Percentiles rank a stretch among this genome's conserved stretches.
These are phyloP conservation scores for Varecia variegata DNA, from an alignment of 2,797 vertebrate genomes.

Conservation along the genomic window DNA sequence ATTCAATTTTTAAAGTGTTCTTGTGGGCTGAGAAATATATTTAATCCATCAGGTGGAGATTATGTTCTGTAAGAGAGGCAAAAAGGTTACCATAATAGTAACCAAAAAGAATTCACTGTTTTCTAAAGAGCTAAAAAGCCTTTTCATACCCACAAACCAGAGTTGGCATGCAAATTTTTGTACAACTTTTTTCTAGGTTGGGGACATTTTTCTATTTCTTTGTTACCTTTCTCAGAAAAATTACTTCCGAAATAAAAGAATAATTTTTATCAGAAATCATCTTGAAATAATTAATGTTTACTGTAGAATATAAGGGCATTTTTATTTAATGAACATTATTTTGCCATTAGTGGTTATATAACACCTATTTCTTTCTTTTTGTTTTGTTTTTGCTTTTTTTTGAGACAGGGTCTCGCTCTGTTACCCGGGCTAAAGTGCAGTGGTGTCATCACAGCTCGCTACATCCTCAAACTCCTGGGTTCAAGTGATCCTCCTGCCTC, in stretches of 20 bases:
- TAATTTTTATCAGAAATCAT: constrained; percentile 5
- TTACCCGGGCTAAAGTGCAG: not conserved
- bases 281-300: not conserved
- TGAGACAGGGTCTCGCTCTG: too few relatives aligned
- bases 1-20: constrained; percentile 36
- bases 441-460: not conserved
- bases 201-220: not conserved
- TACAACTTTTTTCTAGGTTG: not conserved
- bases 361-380: not conserved
- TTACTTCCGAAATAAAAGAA: constrained; percentile 15
- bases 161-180: constrained; percentile 16
- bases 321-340: not conserved
- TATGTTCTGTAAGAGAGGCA: constrained; percentile 21
- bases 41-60: constrained; percentile 21
- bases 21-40: constrained; percentile 25
- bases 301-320: not conserved
- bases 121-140: constrained; percentile 12
- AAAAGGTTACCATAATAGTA: not conserved
- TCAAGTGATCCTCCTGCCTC: not conserved
- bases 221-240: constrained; percentile 20
- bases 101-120: not conserved
- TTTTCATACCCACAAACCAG: constrained; percentile 5
- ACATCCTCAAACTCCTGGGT: not conserved
- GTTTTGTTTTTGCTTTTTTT: too few relatives aligned
- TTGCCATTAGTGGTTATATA: not conserved